A percentile compares a stretch with the other conserved stretches of the same genome.
phyloP scores from a whole-genome alignment of 2,797 vertebrate genomes.

The Amblyopsis hoosieri region DNA sequence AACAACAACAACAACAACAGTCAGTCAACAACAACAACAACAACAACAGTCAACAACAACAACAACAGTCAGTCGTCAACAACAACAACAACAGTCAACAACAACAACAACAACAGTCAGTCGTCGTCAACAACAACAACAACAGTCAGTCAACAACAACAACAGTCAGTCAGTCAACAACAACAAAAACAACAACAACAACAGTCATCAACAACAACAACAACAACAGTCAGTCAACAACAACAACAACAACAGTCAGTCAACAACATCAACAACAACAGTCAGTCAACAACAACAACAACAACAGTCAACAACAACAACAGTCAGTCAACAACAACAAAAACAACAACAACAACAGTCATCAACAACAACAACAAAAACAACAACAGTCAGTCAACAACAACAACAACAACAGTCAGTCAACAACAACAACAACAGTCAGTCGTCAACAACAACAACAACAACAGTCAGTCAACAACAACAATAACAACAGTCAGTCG shows the following conservation, averaged over 20 bases:
- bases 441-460: constrained; percentile 2
- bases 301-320: not conserved
- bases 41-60: not conserved
- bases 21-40: constrained; percentile 5
- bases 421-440: not conserved
- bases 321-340: not conserved
- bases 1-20: no score
- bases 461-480: not conserved
- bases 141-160: not conserved
- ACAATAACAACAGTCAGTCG: constrained; percentile 1
- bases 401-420: constrained; percentile 9
- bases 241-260: not conserved
- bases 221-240: not conserved
- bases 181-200: no score
- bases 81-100: not conserved
- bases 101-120: not conserved
- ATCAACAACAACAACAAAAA: not conserved
- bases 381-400: not conserved
- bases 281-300: constrained; percentile 7
- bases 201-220: no score
- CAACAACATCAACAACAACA: constrained; percentile 8
- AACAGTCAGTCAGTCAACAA: no score
- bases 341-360: constrained; percentile 1
- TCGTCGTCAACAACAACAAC: not conserved
- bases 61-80: not conserved